These are phyloP conservation scores for Chironomus tepperi DNA, from an alignment of 1,140 invertebrate species.

Conservation along the genomic window DNA sequence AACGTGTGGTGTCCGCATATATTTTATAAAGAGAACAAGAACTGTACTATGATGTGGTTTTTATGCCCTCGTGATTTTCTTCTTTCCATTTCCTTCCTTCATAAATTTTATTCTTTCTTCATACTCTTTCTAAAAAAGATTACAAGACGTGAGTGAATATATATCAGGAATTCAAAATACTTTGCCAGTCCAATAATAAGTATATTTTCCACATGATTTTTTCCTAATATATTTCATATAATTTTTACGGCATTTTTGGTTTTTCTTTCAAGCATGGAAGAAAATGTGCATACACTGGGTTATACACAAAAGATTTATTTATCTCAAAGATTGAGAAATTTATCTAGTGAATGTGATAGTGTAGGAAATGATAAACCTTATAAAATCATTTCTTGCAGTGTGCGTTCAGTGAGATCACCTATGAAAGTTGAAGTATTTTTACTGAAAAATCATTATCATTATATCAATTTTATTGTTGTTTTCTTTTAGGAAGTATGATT, in stretches of 20 bases:
- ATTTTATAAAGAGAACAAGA: background rate
- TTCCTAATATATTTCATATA: background rate
- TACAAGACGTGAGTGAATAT: background rate
- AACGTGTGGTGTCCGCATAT: background rate
- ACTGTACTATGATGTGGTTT: background rate
- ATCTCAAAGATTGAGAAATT: too few relatives aligned
- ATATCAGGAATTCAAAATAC: too few relatives aligned
- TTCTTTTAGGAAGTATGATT: too few relatives aligned
- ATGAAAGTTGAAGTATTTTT: too few relatives aligned
- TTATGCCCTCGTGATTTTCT: conserved; percentile 1
- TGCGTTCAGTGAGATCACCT: too few relatives aligned
- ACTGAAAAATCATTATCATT: too few relatives aligned
- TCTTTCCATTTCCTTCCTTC: background rate
- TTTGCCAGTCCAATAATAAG: background rate
- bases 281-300: background rate
- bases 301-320: background rate
- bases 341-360: too few relatives aligned
- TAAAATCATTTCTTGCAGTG: too few relatives aligned
- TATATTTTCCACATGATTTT: background rate
- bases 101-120: too few relatives aligned
- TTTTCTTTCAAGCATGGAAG: background rate
- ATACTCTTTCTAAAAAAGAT: background rate
- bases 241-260: background rate
- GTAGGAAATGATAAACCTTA: too few relatives aligned
- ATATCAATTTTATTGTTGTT: too few relatives aligned